Evolutionary conservation across 2,797 vertebrate genomes (phyloP).

Genomic region (Hyperoplus immaculatus): DNA sequence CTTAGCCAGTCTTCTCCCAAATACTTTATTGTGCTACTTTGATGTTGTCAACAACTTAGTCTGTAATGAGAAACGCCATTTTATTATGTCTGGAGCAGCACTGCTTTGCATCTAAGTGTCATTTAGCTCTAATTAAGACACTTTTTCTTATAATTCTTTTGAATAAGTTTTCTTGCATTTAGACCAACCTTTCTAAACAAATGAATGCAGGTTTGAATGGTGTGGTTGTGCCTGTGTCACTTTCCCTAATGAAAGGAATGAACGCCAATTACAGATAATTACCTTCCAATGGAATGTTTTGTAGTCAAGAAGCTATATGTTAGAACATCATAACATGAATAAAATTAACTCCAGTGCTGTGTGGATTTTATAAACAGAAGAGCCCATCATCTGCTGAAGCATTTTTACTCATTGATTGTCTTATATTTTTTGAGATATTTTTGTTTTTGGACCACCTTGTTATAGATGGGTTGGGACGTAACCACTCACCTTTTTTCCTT

Average conservation of each 20-base stretch:
- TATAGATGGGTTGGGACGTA: neutral
- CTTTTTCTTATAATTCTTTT: constrained; percentile 9
- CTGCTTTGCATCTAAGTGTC: constrained; percentile 41
- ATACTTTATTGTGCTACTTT: constrained; percentile 27
- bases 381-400: neutral
- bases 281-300: neutral
- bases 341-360: neutral
- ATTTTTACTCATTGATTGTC: neutral
- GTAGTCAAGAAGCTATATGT: neutral
- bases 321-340: constrained; percentile 4
- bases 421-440: neutral
- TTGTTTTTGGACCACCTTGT: constrained; percentile 18
- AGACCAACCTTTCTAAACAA: neutral
- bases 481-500: constrained; percentile 9
- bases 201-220: neutral
- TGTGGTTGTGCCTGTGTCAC: neutral
- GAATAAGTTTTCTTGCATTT: too few relatives aligned
- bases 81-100: constrained; percentile 29
- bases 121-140: constrained; percentile 30
- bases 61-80: constrained; percentile 44
- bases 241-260: neutral
- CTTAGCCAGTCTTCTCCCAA: constrained; percentile 1
- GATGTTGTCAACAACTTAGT: constrained; percentile 44
- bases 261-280: constrained; percentile 8
- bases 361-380: constrained; percentile 2